These are phyloP conservation scores for Bombus breviceps DNA, from an alignment of 1,140 invertebrate genomes.

Conservation along the genomic window DNA sequence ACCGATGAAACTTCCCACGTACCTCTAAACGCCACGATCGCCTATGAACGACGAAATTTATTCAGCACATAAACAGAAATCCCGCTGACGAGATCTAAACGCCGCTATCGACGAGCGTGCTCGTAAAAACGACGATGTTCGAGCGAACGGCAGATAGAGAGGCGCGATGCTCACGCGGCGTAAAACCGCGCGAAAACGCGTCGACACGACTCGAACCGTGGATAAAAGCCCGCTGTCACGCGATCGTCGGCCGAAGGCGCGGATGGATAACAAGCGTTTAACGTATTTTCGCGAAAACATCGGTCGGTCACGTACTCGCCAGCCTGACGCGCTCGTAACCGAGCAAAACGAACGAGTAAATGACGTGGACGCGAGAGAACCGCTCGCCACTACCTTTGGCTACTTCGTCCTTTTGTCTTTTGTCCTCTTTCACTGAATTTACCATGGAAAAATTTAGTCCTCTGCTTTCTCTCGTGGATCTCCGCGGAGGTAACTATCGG, in stretches of 20 bases:
- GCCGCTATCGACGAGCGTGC: too few species aligned
- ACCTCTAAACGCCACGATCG: background rate
- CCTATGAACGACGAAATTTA: background rate
- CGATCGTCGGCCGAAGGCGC: constrained; percentile 17
- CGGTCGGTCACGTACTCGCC: constrained; percentile 10
- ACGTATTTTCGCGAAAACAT: constrained; percentile 46
- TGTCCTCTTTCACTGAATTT: too few species aligned
- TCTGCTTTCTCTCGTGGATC: too few species aligned
- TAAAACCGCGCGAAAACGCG: constrained; percentile 21
- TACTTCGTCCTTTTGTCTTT: too few species aligned
- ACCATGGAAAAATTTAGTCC: too few species aligned
- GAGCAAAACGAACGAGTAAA: constrained; percentile 27
- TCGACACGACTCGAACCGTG: background rate
- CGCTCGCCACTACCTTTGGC: too few species aligned
- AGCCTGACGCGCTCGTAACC: background rate
- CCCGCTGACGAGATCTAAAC: background rate
- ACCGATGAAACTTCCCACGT: too few species aligned
- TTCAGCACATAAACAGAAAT: constrained; percentile 8
- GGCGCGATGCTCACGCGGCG: background rate
- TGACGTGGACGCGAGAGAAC: too few species aligned
- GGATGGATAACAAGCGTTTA: constrained; percentile 40
- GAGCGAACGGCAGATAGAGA: background rate
- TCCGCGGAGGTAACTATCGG: too few species aligned
- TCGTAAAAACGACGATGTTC: background rate
- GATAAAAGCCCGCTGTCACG: constrained; percentile 25